These are phyloP conservation scores for Calosoma granatense DNA, from an alignment of 1,140 invertebrate species.

Conservation along the genomic window DNA sequence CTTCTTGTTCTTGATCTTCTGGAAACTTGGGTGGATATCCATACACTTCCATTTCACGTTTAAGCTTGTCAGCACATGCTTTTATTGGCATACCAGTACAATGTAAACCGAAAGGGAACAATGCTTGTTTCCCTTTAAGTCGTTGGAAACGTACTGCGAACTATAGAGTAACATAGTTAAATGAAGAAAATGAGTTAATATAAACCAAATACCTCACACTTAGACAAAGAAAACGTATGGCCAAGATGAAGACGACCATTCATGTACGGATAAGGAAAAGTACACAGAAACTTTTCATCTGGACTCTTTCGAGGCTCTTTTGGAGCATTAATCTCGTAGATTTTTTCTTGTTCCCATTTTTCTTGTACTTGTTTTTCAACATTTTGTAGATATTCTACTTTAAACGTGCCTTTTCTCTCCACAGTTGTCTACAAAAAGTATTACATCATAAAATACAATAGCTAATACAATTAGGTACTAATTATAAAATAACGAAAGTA, in stretches of 20 bases:
- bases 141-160: constrained; percentile 88
- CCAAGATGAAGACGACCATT: constrained; percentile 96
- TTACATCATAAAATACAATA: too few relatives aligned
- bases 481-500: too few relatives aligned
- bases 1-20: constrained; percentile 39
- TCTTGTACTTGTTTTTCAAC: constrained; percentile 79
- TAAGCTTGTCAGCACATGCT: constrained; percentile 96
- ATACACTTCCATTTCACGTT: constrained; percentile 84
- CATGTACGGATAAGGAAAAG: constrained; percentile 99
- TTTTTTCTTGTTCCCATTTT: constrained; percentile 68
- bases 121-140: constrained; percentile 78
- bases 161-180: constrained; percentile 35
- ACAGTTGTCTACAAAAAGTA: constrained; percentile 34
- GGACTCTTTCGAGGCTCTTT: constrained; percentile 36
- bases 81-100: constrained; percentile 97
- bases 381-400: constrained; percentile 79
- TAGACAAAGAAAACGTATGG: constrained; percentile 94
- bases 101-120: constrained; percentile 98
- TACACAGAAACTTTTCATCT: constrained; percentile 83
- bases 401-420: constrained; percentile 86
- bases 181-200: neutral
- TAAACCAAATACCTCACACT: constrained; percentile 71
- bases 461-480: too few relatives aligned
- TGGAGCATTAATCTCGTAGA: constrained; percentile 76
- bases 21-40: constrained; percentile 93